These are phyloP conservation scores for Ricordea florida DNA, from an alignment of 92 coral and sea anemone genomes.

Conservation along the genomic window DNA sequence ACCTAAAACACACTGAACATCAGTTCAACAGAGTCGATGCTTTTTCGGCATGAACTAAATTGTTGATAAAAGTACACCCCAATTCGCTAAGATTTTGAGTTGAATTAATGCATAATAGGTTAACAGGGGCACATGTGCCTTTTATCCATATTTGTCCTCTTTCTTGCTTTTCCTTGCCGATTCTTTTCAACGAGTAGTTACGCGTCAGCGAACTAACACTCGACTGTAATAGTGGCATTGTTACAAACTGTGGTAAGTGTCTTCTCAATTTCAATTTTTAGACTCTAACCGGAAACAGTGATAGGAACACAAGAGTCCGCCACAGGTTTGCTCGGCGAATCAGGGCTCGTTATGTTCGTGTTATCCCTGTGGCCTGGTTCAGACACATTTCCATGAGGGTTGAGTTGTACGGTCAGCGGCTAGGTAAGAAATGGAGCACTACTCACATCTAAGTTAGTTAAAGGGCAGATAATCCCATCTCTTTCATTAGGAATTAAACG, in stretches of 20 bases:
- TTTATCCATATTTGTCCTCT: background rate
- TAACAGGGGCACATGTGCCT: too few relatives aligned
- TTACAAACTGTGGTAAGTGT: background rate
- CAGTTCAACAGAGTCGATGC: too few relatives aligned
- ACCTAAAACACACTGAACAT: too few relatives aligned
- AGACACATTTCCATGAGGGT: slow-evolving; percentile 66
- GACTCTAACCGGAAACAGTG: slow-evolving; percentile 60
- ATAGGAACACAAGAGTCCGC: slow-evolving; percentile 52
- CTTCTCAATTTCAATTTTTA: background rate
- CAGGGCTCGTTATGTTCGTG: slow-evolving; percentile 56
- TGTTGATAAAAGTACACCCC: too few relatives aligned
- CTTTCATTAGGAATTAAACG: too few relatives aligned
- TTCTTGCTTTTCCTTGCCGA: background rate
- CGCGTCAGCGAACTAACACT: background rate
- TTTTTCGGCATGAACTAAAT: too few relatives aligned
- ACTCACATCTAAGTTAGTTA: too few relatives aligned
- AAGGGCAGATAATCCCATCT: too few relatives aligned
- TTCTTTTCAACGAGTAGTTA: too few relatives aligned
- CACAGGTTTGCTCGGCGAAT: slow-evolving; percentile 58
- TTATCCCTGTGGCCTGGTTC: slow-evolving; percentile 62
- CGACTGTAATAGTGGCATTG: background rate
- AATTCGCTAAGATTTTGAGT: too few relatives aligned
- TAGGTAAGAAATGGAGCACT: slow-evolving; percentile 52
- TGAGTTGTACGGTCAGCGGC: slow-evolving; percentile 62
- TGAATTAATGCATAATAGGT: too few relatives aligned